Conservation (phyloP, 2,113 vertebrate species). For the Uria lomvia region DNA sequence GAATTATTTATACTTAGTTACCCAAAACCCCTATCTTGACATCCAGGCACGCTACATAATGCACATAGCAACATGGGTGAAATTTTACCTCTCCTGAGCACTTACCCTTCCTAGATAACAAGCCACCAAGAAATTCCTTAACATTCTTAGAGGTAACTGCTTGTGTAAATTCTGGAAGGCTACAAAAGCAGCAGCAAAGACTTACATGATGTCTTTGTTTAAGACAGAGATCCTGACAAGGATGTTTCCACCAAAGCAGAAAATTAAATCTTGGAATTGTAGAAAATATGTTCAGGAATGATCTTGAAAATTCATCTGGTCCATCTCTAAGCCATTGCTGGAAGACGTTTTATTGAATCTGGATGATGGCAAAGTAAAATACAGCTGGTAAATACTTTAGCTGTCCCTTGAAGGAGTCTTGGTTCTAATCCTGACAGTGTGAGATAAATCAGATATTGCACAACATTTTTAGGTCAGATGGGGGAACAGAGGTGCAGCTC, state of each 20-base stretch:
- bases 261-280: not conserved
- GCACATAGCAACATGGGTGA: not conserved
- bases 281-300: not conserved
- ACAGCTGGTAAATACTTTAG: not conserved
- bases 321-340: not conserved
- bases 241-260: not conserved
- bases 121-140: not conserved
- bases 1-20: not conserved
- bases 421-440: not conserved
- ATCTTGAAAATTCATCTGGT: not conserved
- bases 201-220: not conserved
- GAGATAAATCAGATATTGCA: not conserved
- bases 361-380: not conserved
- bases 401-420: not conserved
- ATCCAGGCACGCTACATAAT: not conserved
- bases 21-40: not conserved
- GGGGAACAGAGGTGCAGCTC: not conserved
- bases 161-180: not conserved
- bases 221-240: not conserved
- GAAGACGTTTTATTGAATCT: not conserved
- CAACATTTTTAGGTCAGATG: not conserved
- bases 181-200: not conserved
- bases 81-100: not conserved
- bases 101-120: not conserved
- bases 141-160: not conserved